These are phyloP conservation scores for Pseudomyrmex cubaensis DNA, from an alignment of 1,140 invertebrate species.

Conservation along the genomic window DNA sequence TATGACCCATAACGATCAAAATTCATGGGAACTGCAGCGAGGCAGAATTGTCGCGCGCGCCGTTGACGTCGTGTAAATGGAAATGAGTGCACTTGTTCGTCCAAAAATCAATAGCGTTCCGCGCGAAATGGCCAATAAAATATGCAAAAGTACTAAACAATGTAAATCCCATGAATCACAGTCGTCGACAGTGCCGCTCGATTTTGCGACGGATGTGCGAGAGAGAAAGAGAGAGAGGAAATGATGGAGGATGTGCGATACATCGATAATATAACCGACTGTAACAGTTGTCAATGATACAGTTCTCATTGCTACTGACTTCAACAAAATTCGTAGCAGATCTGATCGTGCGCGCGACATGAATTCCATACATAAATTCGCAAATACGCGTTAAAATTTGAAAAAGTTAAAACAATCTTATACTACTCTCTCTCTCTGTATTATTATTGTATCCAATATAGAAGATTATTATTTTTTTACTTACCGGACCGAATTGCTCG, in stretches of 20 bases:
- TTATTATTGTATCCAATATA: too few species aligned
- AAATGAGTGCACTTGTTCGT: conserved; percentile 61
- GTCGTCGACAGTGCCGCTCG: conserved; percentile 53
- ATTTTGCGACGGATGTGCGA: conserved; percentile 29
- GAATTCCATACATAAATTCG: conserved; percentile 13
- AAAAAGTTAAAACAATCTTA: not conserved
- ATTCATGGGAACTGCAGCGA: conserved; percentile 57
- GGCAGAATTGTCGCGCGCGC: conserved; percentile 56
- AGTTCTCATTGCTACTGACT: conserved; percentile 15
- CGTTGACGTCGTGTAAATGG: conserved; percentile 61
- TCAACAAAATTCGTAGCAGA: not conserved
- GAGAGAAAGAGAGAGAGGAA: conserved; percentile 20
- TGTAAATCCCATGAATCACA: conserved; percentile 62
- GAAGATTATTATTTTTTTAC: conserved; percentile 81
- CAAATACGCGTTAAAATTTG: not conserved
- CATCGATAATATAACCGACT: conserved; percentile 56
- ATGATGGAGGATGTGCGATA: conserved; percentile 51
- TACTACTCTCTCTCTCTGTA: too few species aligned
- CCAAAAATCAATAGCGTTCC: conserved; percentile 60
- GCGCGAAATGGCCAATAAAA: conserved; percentile 62
- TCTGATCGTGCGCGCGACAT: not conserved
- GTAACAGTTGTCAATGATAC: conserved; percentile 55
- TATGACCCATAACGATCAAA: conserved; percentile 60
- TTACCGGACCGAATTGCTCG: conserved; percentile 99
- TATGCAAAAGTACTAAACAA: conserved; percentile 63